These are phyloP conservation scores for Oscheius sp. DNA, from an alignment of 2,888 invertebrate genomes.

Conservation along the genomic window DNA sequence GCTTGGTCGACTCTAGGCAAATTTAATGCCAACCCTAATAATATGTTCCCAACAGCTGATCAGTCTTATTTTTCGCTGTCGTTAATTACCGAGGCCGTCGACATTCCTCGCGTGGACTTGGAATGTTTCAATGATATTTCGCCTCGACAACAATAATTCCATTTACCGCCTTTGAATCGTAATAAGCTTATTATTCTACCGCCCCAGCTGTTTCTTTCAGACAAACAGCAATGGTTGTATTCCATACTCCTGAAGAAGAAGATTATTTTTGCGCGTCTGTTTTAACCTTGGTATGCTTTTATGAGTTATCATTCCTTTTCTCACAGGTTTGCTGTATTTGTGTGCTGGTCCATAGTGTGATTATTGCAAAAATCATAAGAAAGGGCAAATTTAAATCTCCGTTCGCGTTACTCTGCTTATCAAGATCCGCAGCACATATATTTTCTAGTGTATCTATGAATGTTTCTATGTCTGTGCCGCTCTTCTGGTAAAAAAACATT, in stretches of 20 bases:
- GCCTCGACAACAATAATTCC: background rate
- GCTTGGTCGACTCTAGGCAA: no score
- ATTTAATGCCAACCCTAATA: no score
- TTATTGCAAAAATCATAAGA: conserved; percentile 1
- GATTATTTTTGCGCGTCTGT: conserved; percentile 21
- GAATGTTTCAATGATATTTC: background rate
- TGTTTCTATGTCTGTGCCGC: conserved; percentile 24
- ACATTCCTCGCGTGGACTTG: background rate
- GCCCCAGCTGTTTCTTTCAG: background rate
- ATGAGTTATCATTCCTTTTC: background rate
- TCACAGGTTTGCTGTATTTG: conserved; percentile 23
- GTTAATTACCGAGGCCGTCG: no score
- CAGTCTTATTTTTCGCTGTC: no score
- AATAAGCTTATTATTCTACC: background rate
- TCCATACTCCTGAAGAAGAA: background rate
- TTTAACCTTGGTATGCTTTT: conserved; percentile 2
- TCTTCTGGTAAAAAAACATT: background rate
- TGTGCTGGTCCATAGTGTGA: conserved; percentile 8
- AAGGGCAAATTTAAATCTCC: conserved; percentile 5
- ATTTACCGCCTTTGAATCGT: background rate
- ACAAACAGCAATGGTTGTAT: background rate
- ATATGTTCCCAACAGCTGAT: no score
- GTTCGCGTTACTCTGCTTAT: conserved; percentile 12
- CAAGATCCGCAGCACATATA: conserved; percentile 10
- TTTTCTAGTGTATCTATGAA: conserved; percentile 23